A percentile compares a stretch with the other conserved stretches of the same genome.
These are phyloP conservation scores for Trichonephila inaurata DNA, from an alignment of 1,140 invertebrate genomes.

Conservation along the genomic window DNA sequence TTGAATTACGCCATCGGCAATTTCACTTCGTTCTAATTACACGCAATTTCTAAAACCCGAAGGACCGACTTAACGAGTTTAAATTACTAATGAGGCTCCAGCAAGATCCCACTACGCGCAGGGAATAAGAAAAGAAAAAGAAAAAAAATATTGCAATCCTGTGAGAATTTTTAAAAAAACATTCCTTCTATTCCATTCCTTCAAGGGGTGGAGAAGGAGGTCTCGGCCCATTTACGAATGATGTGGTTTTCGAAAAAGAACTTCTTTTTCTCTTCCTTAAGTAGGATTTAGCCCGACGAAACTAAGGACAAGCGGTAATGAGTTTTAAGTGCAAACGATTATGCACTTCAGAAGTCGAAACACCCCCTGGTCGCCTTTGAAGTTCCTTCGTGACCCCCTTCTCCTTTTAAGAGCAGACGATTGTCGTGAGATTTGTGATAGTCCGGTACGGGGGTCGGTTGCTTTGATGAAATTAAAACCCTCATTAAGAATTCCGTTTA, in stretches of 20 bases:
- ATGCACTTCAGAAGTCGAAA: background rate
- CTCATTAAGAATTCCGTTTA: constrained; percentile 9
- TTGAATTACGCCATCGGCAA: constrained; percentile 11
- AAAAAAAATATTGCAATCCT: background rate
- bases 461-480: constrained; percentile 7
- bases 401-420: background rate
- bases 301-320: background rate
- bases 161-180: background rate
- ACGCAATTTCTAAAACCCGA: constrained; percentile 27
- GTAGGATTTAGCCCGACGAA: constrained; percentile 1
- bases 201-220: background rate
- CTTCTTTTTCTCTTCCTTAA: background rate
- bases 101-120: background rate
- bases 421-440: background rate
- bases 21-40: constrained; percentile 31
- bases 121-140: background rate
- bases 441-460: background rate
- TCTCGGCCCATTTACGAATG: background rate
- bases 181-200: background rate
- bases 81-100: constrained; percentile 21
- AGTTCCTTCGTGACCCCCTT: background rate
- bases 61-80: constrained; percentile 33
- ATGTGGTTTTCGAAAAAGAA: constrained; percentile 14
- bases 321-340: constrained; percentile 15
- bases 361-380: background rate